phyloP scores from a whole-genome alignment of 2,113 vertebrate genomes.

The Dipodomys spectabilis region DNA sequence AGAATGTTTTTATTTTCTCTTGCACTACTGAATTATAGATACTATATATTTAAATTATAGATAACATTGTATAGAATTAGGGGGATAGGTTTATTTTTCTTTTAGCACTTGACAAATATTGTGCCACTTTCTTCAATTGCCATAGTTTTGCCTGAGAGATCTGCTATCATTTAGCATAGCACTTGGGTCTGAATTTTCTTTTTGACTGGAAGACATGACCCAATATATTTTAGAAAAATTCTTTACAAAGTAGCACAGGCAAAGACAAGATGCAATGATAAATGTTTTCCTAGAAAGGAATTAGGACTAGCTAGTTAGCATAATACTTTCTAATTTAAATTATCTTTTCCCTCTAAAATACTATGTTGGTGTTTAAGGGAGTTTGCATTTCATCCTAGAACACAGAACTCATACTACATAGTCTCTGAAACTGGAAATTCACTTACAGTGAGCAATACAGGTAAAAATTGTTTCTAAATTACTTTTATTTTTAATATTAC shows the following conservation, averaged over 20 bases:
- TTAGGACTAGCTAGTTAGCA: background rate
- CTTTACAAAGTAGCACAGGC: constrained; percentile 65
- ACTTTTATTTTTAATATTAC: background rate
- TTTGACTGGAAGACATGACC: background rate
- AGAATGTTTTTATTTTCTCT: background rate
- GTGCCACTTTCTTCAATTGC: background rate
- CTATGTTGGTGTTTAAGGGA: background rate
- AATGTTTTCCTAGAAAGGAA: background rate
- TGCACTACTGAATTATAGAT: background rate
- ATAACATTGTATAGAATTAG: background rate
- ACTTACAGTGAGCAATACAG: background rate
- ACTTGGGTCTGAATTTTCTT: background rate
- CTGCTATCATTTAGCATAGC: background rate
- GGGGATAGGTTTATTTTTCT: background rate
- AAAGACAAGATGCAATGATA: background rate
- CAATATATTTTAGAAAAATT: background rate
- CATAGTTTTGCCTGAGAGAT: background rate
- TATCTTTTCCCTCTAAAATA: background rate
- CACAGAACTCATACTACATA: background rate
- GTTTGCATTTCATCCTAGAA: background rate
- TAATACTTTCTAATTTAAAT: background rate
- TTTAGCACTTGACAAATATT: background rate
- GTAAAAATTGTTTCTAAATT: background rate
- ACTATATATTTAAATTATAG: background rate
- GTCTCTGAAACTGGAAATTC: background rate